Conservation (phyloP, 1,140 invertebrate species). For the Zaprionus ornatus region DNA sequence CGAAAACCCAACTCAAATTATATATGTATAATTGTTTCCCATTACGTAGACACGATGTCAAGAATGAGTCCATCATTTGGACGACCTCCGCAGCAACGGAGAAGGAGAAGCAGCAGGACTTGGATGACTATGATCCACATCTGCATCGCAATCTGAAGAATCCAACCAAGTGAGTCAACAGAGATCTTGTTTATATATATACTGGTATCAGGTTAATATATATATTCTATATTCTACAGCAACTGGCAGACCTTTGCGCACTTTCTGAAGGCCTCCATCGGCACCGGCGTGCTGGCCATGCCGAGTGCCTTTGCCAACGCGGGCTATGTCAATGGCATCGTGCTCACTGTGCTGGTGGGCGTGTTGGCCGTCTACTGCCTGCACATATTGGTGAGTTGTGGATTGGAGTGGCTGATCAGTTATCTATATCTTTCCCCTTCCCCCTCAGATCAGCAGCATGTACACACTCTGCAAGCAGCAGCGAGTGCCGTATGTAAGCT, state of each 20-base stretch:
- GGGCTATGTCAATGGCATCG: slow-evolving; percentile 87
- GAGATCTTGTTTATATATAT: background rate
- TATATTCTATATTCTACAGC: slow-evolving; percentile 77
- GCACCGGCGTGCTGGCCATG: slow-evolving; percentile 93
- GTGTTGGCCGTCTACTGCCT: slow-evolving; percentile 88
- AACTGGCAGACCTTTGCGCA: slow-evolving; percentile 88
- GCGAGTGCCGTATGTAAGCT: slow-evolving; percentile 86
- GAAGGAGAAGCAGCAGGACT: slow-evolving; percentile 34
- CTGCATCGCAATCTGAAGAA: slow-evolving; percentile 87
- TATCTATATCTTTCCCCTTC: background rate
- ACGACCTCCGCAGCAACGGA: slow-evolving; percentile 13
- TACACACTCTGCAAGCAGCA: slow-evolving; percentile 86
- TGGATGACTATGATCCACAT: slow-evolving; percentile 87
- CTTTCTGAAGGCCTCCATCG: slow-evolving; percentile 89
- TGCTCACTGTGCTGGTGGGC: slow-evolving; percentile 86
- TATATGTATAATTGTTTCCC: slow-evolving; percentile 16
- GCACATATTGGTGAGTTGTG: slow-evolving; percentile 86
- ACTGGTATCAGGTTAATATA: background rate
- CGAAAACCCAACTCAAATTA: slow-evolving; percentile 37
- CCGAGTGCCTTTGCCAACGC: slow-evolving; percentile 90
- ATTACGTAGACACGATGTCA: slow-evolving; percentile 45
- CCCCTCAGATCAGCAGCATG: slow-evolving; percentile 84
- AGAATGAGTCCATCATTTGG: slow-evolving; percentile 40
- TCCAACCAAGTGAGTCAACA: slow-evolving; percentile 87
- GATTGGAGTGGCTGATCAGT: background rate